Percentiles rank a stretch among this genome's conserved stretches.
Evolutionary conservation across 2,888 invertebrate species (phyloP).

Genomic region (Tineola bisselliella): DNA sequence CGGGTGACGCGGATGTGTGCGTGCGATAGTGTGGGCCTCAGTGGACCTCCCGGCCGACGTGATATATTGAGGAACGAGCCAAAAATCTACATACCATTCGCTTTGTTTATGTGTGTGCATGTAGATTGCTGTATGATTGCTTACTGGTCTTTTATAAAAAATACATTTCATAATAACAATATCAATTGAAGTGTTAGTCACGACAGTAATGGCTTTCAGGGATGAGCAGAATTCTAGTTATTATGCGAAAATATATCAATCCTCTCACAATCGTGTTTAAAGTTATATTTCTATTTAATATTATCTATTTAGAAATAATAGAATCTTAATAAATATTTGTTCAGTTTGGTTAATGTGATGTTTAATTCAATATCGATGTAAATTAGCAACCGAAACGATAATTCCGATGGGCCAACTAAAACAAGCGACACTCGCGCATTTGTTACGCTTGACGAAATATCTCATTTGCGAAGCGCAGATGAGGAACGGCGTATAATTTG

Average conservation of each 20-base stretch:
- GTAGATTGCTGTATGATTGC: neutral
- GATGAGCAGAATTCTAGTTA: too few relatives aligned
- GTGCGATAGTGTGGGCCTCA: conserved; percentile 25
- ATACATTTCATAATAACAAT: neutral
- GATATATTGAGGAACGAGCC: conserved; percentile 61
- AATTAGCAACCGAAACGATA: neutral
- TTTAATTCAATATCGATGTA: neutral
- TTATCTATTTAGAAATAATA: too few relatives aligned
- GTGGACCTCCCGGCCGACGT: conserved; percentile 55
- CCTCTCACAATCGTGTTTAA: too few relatives aligned
- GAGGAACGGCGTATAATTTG: conserved; percentile 30
- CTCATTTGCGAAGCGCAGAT: conserved; percentile 52
- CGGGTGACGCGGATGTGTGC: conserved; percentile 29
- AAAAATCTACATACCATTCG: conserved; percentile 36
- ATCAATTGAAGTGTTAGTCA: too few relatives aligned
- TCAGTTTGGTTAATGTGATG: neutral
- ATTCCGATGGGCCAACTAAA: conserved; percentile 11
- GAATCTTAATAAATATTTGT: too few relatives aligned
- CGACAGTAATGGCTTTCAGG: too few relatives aligned
- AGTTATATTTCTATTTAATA: too few relatives aligned
- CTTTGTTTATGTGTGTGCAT: conserved; percentile 4
- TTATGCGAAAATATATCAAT: too few relatives aligned
- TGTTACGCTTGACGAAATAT: conserved; percentile 47
- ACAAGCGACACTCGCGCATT: conserved; percentile 29
- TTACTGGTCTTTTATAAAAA: neutral